Evolutionary conservation across 2,888 invertebrate species (phyloP).

Genomic region (Drosophila lutescens): DNA sequence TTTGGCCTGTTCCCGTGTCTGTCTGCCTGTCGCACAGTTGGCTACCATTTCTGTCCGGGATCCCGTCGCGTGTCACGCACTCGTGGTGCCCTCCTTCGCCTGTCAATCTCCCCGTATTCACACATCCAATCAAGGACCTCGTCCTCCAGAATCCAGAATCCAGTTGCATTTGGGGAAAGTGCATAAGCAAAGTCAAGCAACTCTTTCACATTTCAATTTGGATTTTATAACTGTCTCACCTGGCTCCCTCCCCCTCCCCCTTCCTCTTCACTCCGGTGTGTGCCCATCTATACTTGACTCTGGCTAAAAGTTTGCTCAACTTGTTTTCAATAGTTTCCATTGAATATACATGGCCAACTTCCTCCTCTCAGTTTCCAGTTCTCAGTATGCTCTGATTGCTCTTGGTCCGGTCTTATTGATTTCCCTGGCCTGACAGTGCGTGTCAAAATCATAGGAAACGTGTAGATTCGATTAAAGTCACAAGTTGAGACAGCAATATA

Average conservation of each 20-base stretch:
- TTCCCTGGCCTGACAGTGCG: conserved; percentile 42
- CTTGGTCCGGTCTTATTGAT: conserved; percentile 64
- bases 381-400: conserved; percentile 32
- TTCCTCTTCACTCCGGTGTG: background rate
- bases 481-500: background rate
- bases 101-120: conserved; percentile 58
- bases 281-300: conserved; percentile 30
- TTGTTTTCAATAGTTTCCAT: conserved; percentile 51
- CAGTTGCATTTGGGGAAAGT: conserved; percentile 20
- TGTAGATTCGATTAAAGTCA: background rate
- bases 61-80: conserved; percentile 63
- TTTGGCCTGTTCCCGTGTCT: conserved; percentile 67
- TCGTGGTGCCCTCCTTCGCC: conserved; percentile 48
- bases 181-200: conserved; percentile 34
- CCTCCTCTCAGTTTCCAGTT: background rate
- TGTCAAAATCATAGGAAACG: conserved; percentile 6
- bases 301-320: conserved; percentile 60
- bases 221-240: conserved; percentile 54
- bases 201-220: conserved; percentile 54
- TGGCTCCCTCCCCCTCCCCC: background rate
- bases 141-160: background rate
- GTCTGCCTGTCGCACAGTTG: conserved; percentile 16
- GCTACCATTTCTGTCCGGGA: conserved; percentile 9
- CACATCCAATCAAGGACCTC: conserved; percentile 24
- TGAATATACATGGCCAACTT: conserved; percentile 36